Conservation (phyloP, 2,113 vertebrate species). For the Aptenodytes forsteri region DNA sequence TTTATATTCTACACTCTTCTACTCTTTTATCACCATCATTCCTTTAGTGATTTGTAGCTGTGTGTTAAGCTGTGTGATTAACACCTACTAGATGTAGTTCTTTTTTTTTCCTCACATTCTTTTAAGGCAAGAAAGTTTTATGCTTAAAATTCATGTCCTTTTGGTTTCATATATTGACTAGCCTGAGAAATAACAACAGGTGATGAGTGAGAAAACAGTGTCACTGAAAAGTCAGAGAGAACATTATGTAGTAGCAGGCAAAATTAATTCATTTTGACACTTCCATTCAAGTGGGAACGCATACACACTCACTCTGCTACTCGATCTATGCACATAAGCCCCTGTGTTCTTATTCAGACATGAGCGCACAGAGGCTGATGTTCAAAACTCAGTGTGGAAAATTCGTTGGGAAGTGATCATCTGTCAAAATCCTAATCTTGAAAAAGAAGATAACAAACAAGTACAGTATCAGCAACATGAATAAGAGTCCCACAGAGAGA, state of each 20-base stretch:
- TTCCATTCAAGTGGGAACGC: background rate
- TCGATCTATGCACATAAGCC: background rate
- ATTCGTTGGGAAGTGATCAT: background rate
- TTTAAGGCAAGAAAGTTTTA: background rate
- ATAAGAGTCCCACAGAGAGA: background rate
- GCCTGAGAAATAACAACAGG: background rate
- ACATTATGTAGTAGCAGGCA: background rate
- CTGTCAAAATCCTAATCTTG: background rate
- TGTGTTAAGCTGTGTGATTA: background rate
- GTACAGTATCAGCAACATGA: background rate
- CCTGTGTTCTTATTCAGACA: background rate
- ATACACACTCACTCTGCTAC: background rate
- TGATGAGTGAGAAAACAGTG: background rate
- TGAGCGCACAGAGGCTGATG: background rate
- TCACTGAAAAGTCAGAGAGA: constrained; percentile 11
- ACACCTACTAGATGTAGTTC: background rate
- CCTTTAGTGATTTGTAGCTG: background rate
- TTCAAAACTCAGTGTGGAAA: background rate
- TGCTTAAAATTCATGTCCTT: background rate
- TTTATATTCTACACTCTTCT: background rate
- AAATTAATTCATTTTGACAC: constrained; percentile 44
- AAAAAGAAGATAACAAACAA: background rate
- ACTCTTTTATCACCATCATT: background rate
- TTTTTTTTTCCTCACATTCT: background rate
- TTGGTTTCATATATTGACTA: background rate